Evolutionary conservation across 2,113 vertebrate genomes (phyloP).

Genomic region (Pagrus major): DNA sequence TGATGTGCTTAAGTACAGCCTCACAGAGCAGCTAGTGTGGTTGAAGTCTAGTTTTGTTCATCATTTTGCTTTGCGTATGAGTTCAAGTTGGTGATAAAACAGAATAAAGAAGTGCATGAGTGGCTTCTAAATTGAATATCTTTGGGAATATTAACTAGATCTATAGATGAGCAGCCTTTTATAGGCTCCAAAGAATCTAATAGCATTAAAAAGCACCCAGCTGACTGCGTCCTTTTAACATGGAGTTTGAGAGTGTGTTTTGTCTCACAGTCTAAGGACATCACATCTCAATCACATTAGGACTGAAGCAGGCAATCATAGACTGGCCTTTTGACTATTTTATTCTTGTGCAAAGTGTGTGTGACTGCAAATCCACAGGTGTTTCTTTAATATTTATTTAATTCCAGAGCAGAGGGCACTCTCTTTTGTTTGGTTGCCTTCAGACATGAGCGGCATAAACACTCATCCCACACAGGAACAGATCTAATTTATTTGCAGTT

Average conservation of each 20-base stretch:
- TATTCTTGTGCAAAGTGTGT: neutral
- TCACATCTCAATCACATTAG: neutral
- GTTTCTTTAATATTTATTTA: neutral
- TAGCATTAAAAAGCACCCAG: neutral
- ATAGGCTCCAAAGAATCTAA: neutral
- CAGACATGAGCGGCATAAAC: neutral
- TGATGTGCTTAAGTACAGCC: neutral
- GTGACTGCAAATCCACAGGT: neutral
- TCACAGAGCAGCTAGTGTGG: neutral
- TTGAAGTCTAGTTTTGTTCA: neutral
- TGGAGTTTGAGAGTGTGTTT: neutral
- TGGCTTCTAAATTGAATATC: neutral
- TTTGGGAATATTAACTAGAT: neutral
- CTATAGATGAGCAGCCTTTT: neutral
- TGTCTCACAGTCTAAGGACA: neutral
- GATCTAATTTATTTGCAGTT: neutral
- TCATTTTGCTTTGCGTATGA: neutral
- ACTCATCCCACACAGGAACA: neutral
- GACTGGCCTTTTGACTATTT: neutral
- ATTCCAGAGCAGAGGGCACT: neutral
- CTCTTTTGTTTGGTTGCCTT: neutral
- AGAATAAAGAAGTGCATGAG: neutral
- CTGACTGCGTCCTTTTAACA: neutral
- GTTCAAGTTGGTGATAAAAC: neutral
- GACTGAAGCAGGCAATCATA: neutral